A percentile compares a stretch with the other conserved stretches of the same genome.
These are phyloP conservation scores for Poecilia picta DNA, from an alignment of 2,797 vertebrate genomes.

Conservation along the genomic window DNA sequence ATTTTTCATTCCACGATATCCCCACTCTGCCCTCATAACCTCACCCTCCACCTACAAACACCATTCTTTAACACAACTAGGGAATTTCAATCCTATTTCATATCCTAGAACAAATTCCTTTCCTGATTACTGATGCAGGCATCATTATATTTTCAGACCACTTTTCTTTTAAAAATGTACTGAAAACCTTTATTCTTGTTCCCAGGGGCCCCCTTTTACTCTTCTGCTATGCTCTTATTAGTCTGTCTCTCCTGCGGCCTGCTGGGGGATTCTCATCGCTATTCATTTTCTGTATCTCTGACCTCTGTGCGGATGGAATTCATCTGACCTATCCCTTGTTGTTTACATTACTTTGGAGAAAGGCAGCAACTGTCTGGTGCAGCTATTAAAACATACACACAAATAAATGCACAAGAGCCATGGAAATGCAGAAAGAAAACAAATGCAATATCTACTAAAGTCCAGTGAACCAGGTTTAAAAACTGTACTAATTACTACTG, in stretches of 20 bases:
- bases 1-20: slow-evolving; percentile 60
- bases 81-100: slow-evolving; percentile 77
- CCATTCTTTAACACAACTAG: slow-evolving; percentile 61
- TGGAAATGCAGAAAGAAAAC: slow-evolving; percentile 16
- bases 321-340: slow-evolving; percentile 82
- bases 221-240: slow-evolving; percentile 94
- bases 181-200: slow-evolving; percentile 89
- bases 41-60: slow-evolving; percentile 56
- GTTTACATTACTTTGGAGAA: slow-evolving; percentile 75
- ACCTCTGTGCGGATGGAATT: slow-evolving; percentile 92
- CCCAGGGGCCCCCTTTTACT: slow-evolving; percentile 88
- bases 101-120: slow-evolving; percentile 80
- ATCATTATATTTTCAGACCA: slow-evolving; percentile 93
- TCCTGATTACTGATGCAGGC: slow-evolving; percentile 93
- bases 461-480: background rate
- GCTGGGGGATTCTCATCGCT: slow-evolving; percentile 91
- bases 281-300: slow-evolving; percentile 93
- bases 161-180: slow-evolving; percentile 92
- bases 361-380: slow-evolving; percentile 64
- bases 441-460: background rate
- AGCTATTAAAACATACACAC: slow-evolving; percentile 81
- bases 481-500: background rate
- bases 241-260: slow-evolving; percentile 89
- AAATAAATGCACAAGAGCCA: slow-evolving; percentile 66
- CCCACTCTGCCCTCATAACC: slow-evolving; percentile 50